These are phyloP conservation scores for Hestina assimilis DNA, from an alignment of 1,140 invertebrate species.

Conservation along the genomic window DNA sequence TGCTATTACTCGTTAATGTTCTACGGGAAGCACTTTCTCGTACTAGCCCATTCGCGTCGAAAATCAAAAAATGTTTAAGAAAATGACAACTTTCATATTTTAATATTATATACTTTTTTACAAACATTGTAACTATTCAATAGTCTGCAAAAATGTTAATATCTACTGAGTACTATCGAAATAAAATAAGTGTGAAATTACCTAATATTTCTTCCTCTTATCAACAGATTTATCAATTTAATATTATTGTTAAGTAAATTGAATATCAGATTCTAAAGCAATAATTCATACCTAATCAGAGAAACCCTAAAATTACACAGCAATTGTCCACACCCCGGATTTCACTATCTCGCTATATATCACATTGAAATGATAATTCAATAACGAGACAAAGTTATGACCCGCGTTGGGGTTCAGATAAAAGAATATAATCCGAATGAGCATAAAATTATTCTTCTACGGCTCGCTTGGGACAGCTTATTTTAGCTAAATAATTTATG, in stretches of 20 bases:
- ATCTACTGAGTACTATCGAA: too few relatives aligned
- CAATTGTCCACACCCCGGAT: conserved; percentile 56
- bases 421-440: conserved; percentile 67
- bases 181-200: too few relatives aligned
- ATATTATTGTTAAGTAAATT: background rate
- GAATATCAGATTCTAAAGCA: conserved; percentile 39
- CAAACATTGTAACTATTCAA: too few relatives aligned
- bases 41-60: too few relatives aligned
- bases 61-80: too few relatives aligned
- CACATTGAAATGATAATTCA: conserved; percentile 76
- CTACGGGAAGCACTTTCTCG: too few relatives aligned
- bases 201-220: background rate
- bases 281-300: conserved; percentile 62
- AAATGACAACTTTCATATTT: too few relatives aligned
- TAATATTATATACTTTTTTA: too few relatives aligned
- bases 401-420: conserved; percentile 56
- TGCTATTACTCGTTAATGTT: too few relatives aligned
- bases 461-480: conserved; percentile 52
- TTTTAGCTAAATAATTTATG: conserved; percentile 68
- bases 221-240: background rate
- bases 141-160: too few relatives aligned
- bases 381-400: conserved; percentile 62
- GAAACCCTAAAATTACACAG: conserved; percentile 59
- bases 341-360: conserved; percentile 58
- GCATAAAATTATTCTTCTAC: conserved; percentile 68